These are phyloP conservation scores for Gadus macrocephalus DNA, from an alignment of 2,113 vertebrate genomes.

Conservation along the genomic window DNA sequence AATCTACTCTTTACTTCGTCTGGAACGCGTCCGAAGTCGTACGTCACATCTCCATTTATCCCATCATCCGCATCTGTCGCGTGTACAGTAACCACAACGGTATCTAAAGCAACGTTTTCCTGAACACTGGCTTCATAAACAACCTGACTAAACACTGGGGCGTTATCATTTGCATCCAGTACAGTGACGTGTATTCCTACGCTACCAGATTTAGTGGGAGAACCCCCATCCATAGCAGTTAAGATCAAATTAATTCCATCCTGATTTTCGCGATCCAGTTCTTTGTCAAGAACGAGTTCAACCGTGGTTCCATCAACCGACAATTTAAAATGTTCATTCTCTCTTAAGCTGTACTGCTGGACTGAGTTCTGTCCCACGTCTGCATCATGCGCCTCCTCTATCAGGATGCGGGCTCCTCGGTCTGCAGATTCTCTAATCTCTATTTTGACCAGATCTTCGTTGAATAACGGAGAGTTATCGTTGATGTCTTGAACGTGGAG, in stretches of 20 bases:
- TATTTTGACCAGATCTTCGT: neutral
- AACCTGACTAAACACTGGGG: neutral
- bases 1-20: slow-evolving; percentile 36
- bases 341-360: neutral
- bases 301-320: neutral
- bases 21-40: neutral
- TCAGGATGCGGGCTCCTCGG: slow-evolving; percentile 65
- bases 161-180: neutral
- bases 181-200: neutral
- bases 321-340: neutral
- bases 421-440: neutral
- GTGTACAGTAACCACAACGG: neutral
- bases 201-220: neutral
- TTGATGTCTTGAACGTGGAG: slow-evolving; percentile 70
- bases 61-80: neutral
- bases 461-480: slow-evolving; percentile 59
- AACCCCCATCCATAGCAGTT: neutral
- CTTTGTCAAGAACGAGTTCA: neutral
- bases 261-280: neutral
- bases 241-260: neutral
- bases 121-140: neutral
- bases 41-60: neutral
- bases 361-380: neutral
- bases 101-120: neutral
- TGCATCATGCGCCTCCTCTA: slow-evolving; percentile 68